A percentile compares a stretch with the other conserved stretches of the same genome.
Conservation (phyloP, 53 echinoderm and acorn worm species). For the Astropecten irregularis region DNA sequence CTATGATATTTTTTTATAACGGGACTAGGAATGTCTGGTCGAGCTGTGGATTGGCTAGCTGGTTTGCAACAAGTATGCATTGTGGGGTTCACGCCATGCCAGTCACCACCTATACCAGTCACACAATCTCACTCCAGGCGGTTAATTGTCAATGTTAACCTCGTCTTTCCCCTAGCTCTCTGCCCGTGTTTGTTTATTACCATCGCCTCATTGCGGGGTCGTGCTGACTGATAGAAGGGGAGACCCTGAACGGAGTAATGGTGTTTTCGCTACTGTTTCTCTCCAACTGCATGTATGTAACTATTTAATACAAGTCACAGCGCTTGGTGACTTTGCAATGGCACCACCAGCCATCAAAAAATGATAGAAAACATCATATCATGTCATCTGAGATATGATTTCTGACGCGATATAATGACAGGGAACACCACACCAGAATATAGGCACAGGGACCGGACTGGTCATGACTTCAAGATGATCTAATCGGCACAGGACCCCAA, state of each 20-base stretch:
- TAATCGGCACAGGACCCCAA: slow-evolving; percentile 5
- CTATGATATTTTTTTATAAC: slow-evolving; percentile 32
- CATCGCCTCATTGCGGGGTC: slow-evolving; percentile 29
- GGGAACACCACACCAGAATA: not conserved
- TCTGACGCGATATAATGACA: not conserved
- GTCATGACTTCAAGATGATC: slow-evolving; percentile 31
- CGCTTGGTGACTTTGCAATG: no score
- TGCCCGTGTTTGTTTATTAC: slow-evolving; percentile 39
- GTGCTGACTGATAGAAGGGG: slow-evolving; percentile 21
- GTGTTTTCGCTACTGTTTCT: slow-evolving; percentile 25
- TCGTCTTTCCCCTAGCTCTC: slow-evolving; percentile 17
- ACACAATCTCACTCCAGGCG: slow-evolving; percentile 3
- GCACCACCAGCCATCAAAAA: not conserved
- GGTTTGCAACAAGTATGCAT: no score
- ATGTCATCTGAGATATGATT: not conserved
- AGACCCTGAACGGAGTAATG: not conserved
- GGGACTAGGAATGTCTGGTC: not conserved
- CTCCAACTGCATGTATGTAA: not conserved
- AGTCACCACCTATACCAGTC: slow-evolving; percentile 1
- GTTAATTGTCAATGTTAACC: slow-evolving; percentile 53
- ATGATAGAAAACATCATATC: not conserved
- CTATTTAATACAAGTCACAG: not conserved
- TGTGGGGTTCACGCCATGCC: not conserved
- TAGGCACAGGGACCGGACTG: not conserved
- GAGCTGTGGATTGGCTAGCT: slow-evolving; percentile 1